These are phyloP conservation scores for Parthenolecanium corni DNA, from an alignment of 2,888 invertebrate genomes.

Conservation along the genomic window DNA sequence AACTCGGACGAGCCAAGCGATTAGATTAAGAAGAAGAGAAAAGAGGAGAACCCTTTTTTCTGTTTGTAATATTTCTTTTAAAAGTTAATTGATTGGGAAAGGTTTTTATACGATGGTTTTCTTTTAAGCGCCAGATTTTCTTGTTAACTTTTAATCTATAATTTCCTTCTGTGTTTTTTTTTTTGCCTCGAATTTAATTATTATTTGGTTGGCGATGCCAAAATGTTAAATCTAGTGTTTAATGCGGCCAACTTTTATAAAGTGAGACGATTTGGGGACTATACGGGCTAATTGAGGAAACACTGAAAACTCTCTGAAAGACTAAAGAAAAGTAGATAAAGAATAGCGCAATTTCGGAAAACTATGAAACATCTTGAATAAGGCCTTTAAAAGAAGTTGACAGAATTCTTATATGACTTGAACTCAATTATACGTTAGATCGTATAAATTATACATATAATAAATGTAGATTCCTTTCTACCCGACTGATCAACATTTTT, in stretches of 20 bases:
- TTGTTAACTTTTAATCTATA: constrained; percentile 26
- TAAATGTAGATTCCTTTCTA: too few species aligned
- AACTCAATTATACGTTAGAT: too few species aligned
- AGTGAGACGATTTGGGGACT: too few species aligned
- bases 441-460: too few species aligned
- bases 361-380: too few species aligned
- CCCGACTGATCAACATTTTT: too few species aligned
- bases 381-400: too few species aligned
- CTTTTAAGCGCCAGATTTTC: constrained; percentile 28
- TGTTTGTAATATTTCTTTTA: constrained; percentile 16
- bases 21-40: constrained; percentile 10
- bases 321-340: too few species aligned
- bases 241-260: constrained; percentile 1
- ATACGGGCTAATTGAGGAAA: too few species aligned
- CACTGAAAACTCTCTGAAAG: too few species aligned
- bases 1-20: constrained; percentile 21
- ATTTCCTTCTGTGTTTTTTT: not conserved
- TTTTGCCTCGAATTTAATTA: constrained; percentile 19
- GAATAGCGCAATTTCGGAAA: too few species aligned
- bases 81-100: constrained; percentile 26
- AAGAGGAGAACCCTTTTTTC: constrained; percentile 2
- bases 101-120: constrained; percentile 22
- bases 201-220: constrained; percentile 25
- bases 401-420: too few species aligned
- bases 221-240: constrained; percentile 25